These are phyloP conservation scores for Drosophila seguyi DNA, from an alignment of 1,140 invertebrate genomes.

Conservation along the genomic window DNA sequence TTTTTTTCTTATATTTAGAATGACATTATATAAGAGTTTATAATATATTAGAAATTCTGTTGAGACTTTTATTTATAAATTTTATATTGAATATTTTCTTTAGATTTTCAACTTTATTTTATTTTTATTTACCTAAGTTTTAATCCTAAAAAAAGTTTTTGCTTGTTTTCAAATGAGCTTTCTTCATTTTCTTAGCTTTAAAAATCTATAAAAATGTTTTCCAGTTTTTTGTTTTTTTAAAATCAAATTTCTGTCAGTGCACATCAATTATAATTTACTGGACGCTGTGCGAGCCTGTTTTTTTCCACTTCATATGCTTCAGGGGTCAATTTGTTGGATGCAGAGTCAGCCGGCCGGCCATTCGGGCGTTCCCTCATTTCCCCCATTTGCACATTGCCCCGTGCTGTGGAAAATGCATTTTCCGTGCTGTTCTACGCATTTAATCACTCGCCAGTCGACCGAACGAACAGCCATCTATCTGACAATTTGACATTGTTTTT, in stretches of 20 bases:
- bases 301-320: slow-evolving; percentile 44
- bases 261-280: slow-evolving; percentile 50
- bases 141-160: no score
- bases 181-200: no score
- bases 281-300: slow-evolving; percentile 28
- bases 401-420: slow-evolving; percentile 23
- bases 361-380: slow-evolving; percentile 16
- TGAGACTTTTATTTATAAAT: no score
- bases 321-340: slow-evolving; percentile 34
- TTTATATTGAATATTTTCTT: no score
- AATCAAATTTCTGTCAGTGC: not conserved
- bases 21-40: no score
- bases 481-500: slow-evolving; percentile 45
- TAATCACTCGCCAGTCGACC: slow-evolving; percentile 3
- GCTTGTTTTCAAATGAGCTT: no score
- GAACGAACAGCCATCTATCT: slow-evolving; percentile 1
- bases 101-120: no score
- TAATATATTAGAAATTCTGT: no score
- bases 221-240: no score
- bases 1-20: no score
- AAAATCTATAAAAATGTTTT: not conserved
- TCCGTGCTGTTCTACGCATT: slow-evolving; percentile 6
- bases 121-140: no score
- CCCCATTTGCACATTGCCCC: slow-evolving; percentile 17
- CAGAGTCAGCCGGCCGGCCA: slow-evolving; percentile 32